Conservation (phyloP, 2,113 vertebrate genomes). For the Sardina pilchardus region DNA sequence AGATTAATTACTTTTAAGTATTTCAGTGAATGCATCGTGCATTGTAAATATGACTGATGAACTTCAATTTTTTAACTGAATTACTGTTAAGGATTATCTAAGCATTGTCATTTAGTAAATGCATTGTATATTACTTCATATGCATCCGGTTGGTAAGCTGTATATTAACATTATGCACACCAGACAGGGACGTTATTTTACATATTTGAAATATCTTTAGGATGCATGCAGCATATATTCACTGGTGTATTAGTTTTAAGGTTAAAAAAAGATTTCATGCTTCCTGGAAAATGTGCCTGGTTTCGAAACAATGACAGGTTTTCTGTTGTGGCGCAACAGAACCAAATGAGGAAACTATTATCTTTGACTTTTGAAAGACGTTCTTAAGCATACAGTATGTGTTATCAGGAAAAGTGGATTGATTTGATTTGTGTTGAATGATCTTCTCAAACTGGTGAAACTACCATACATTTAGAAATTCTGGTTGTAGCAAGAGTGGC, state of each 20-base stretch:
- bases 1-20: neutral
- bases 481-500: neutral
- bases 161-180: neutral
- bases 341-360: constrained; percentile 2
- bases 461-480: neutral
- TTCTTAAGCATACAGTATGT: neutral
- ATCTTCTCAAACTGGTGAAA: neutral
- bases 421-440: neutral
- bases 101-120: neutral
- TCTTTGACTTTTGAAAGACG: neutral
- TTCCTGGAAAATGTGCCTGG: neutral
- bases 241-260: neutral
- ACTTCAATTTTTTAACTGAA: neutral
- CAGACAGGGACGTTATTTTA: neutral
- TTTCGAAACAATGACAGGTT: neutral
- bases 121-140: neutral
- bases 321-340: neutral
- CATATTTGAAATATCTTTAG: neutral
- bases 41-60: neutral
- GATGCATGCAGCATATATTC: neutral
- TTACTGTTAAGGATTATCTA: neutral
- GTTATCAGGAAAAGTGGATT: neutral
- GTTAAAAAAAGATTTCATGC: neutral
- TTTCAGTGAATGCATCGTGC: neutral
- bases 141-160: neutral